Evolutionary conservation across 2,797 vertebrate genomes (phyloP).

Genomic region (Columba guinea): DNA sequence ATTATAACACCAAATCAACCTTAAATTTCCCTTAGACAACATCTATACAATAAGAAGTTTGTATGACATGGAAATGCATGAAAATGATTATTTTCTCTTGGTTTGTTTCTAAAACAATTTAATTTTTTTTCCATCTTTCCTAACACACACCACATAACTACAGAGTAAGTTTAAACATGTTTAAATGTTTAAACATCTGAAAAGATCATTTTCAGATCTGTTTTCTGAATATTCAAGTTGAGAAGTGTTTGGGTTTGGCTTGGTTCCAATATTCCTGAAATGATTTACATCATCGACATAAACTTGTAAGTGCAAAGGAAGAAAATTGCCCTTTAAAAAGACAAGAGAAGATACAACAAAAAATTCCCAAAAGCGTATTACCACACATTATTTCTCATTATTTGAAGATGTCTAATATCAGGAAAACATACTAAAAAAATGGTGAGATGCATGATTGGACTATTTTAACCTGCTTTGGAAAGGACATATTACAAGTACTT

Average conservation of each 20-base stretch:
- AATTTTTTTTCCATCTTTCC: neutral
- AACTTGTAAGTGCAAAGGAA: rapidly evolving
- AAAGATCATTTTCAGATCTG: neutral
- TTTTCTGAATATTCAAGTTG: neutral
- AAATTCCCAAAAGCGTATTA: neutral
- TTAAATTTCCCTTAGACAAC: neutral
- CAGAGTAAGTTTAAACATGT: neutral
- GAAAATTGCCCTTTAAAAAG: neutral
- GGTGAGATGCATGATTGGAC: rapidly evolving
- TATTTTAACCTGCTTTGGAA: neutral
- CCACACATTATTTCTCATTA: neutral
- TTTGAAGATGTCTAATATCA: neutral
- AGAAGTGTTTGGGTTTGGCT: neutral
- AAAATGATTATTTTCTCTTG: neutral
- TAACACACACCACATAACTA: rapidly evolving
- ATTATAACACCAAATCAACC: neutral
- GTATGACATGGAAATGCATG: neutral
- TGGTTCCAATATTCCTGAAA: neutral
- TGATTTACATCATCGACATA: neutral
- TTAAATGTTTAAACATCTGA: neutral
- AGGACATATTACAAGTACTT: neutral
- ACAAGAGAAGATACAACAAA: neutral
- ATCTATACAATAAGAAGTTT: neutral
- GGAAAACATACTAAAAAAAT: neutral
- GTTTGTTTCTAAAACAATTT: neutral